Base-by-base conservation (phyloP, 2,113 vertebrate species). In the Paradoxurus hermaphroditus region DNA sequence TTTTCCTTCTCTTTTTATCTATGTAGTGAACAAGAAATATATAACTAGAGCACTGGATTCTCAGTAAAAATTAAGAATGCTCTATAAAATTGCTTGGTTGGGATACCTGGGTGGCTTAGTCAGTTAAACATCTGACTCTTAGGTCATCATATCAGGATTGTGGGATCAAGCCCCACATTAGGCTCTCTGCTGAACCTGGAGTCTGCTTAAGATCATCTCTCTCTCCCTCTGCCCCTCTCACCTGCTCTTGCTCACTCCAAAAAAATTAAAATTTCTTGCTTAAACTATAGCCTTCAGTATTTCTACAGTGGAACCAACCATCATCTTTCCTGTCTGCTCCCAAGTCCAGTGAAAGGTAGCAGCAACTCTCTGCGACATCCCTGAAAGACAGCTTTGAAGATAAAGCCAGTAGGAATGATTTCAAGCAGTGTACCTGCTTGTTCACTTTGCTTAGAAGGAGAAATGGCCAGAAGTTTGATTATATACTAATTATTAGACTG, bases 251-350 rank as follows among this genome's bases (percentile, higher is more conserved):
- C 21, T 59, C 56, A 23, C 56, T 59, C 12, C 14, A 49, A 59
- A 59, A 59, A 59, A 59, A 59, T 25, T 53, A 53, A 59, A 59
- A 25, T 59, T 21, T 2, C 41, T 75, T 75, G 72, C 19, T 84
- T 81, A 29, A 68, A 86, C 21, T 59, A 12, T 62, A 4, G 2
- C 4, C 12, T 13, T 63, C 7, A 34, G 2, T 44, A 85, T 72
- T 91, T 89, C 44, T 41, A 31, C 5, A 67, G 2, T 39, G 5
- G 1, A 90, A 62, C 0, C 16, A 72, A 34, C 4, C 3, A 56
- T 16, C 11, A 49, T 1, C 3, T 13, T 82, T 1, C 2, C n/a
- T n/a, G 1, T 65, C 53, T 56, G 5, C 1, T 63, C 11, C 14
- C 15, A 75, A n/a, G 67, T 53, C 1, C 39, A 7, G 7, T 53